A percentile compares a stretch with the other conserved stretches of the same genome.
phyloP scores from a whole-genome alignment of 2,797 vertebrate species.

The Pipistrellus nathusii region DNA sequence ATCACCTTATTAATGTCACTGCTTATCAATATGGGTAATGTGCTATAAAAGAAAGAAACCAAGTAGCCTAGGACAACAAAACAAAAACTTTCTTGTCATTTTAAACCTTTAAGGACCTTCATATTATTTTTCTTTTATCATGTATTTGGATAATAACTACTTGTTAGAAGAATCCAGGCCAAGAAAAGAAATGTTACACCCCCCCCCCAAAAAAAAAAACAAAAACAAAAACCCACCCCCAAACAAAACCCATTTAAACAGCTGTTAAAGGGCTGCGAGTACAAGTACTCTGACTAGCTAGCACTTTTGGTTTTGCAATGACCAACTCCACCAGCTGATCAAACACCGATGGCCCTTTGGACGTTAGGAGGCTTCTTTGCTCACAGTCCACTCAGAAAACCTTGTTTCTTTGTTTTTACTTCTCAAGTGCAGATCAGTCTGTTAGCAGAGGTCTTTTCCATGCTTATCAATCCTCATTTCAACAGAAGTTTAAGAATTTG shows the following conservation, averaged over 20 bases:
- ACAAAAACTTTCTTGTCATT: not conserved
- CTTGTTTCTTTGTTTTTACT: conserved; percentile 16
- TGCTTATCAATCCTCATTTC: not conserved
- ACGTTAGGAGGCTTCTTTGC: conserved; percentile 43
- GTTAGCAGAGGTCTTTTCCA: not conserved
- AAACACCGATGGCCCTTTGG: conserved; percentile 24
- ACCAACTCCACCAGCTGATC: not conserved
- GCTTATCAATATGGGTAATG: not conserved
- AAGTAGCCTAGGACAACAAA: not conserved
- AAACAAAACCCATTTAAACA: not conserved
- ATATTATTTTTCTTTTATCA: not conserved
- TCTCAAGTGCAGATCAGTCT: conserved; percentile 14
- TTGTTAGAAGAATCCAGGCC: not conserved
- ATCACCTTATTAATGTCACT: not conserved
- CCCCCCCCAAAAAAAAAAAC: not conserved
- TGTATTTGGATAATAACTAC: not conserved
- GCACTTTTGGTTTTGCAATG: not conserved
- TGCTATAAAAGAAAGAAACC: not conserved
- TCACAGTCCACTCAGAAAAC: not conserved
- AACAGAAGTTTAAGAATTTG: not conserved
- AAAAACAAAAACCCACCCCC: not conserved
- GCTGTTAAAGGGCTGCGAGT: not conserved
- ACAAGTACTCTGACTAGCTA: not conserved
- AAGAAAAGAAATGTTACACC: not conserved
- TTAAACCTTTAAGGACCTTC: not conserved